Conservation (phyloP, 2,797 vertebrate species). For the Alcedo atthis region DNA sequence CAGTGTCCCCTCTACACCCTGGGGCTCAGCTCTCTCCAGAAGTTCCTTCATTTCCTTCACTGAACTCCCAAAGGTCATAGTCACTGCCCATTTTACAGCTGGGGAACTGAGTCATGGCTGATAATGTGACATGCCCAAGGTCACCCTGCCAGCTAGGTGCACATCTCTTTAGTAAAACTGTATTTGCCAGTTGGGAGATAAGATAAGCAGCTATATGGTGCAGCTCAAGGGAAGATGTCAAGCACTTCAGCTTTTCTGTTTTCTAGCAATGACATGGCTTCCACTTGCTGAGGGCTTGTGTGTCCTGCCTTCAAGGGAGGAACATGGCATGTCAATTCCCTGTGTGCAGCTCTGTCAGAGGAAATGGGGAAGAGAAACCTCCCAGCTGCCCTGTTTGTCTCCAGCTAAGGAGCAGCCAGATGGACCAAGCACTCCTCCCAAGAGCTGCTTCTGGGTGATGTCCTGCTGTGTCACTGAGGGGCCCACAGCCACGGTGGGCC, state of each 20-base stretch:
- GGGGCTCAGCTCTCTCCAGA: neutral
- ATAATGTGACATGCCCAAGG: constrained; percentile 22
- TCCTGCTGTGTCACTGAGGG: neutral
- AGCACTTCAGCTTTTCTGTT: neutral
- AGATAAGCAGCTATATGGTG: neutral
- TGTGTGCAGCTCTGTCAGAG: neutral
- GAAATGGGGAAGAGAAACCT: constrained; percentile 35
- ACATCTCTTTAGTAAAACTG: neutral
- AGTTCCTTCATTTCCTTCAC: neutral
- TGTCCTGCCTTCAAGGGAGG: accelerated
- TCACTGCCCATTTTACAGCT: neutral
- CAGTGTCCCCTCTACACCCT: neutral
- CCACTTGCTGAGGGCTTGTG: neutral
- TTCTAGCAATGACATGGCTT: neutral
- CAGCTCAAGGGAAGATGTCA: neutral
- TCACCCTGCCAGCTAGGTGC: neutral
- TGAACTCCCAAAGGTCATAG: neutral
- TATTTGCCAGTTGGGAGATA: neutral
- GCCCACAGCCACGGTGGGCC: neutral
- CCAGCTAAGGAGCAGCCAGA: neutral
- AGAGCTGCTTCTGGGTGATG: accelerated
- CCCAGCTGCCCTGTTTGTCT: neutral
- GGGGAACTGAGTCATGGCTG: neutral
- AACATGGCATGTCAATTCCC: neutral
- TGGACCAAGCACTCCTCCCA: neutral